These are phyloP conservation scores for Larimichthys crocea DNA, from an alignment of 2,113 vertebrate genomes.

Conservation along the genomic window DNA sequence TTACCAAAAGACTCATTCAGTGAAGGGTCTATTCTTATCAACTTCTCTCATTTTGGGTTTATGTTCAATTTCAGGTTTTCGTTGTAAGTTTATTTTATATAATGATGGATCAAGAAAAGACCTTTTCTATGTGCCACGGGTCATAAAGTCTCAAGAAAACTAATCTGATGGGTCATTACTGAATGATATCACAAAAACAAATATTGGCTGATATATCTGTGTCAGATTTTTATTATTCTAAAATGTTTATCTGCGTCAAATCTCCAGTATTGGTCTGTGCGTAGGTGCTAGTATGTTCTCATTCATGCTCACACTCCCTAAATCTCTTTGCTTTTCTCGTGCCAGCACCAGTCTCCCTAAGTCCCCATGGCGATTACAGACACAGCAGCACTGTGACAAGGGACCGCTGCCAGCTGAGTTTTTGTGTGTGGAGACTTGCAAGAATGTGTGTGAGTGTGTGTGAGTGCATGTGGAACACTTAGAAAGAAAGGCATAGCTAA, in stretches of 20 bases:
- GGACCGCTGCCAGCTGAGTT: constrained; percentile 45
- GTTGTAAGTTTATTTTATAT: too few relatives aligned
- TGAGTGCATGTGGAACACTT: constrained; percentile 23
- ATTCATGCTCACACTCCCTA: constrained; percentile 34
- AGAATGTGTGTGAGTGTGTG: constrained; percentile 29
- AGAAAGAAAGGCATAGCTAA: constrained; percentile 31
- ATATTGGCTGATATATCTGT: neutral
- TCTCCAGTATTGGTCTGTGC: neutral
- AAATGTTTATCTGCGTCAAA: neutral
- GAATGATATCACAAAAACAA: neutral
- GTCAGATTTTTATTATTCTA: neutral
- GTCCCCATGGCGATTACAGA: constrained; percentile 48
- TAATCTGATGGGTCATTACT: too few relatives aligned
- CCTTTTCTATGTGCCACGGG: neutral
- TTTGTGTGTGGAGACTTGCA: constrained; percentile 18
- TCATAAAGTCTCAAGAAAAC: neutral
- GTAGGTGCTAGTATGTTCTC: constrained; percentile 41
- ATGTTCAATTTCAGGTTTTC: too few relatives aligned
- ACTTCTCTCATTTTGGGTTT: too few relatives aligned
- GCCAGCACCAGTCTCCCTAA: constrained; percentile 25
- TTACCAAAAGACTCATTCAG: too few relatives aligned
- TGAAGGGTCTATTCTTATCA: too few relatives aligned
- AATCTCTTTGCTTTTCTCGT: neutral
- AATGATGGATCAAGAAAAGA: neutral
- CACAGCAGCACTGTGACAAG: constrained; percentile 38